phyloP scores from a whole-genome alignment of 2,797 vertebrate species.

The Hozukius guyotensis region DNA sequence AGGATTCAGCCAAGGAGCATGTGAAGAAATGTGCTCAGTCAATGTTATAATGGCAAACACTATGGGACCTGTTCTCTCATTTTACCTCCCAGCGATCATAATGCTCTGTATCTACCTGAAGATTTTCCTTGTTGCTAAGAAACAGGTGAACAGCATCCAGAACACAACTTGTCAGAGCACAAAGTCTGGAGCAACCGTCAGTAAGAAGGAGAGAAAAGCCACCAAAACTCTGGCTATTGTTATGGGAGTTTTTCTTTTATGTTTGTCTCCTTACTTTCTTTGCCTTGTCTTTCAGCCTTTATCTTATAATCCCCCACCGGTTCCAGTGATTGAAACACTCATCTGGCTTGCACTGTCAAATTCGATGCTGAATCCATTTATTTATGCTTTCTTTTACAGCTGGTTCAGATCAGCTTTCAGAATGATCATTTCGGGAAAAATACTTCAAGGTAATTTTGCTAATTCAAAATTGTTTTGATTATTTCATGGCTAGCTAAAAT shows the following conservation, averaged over 20 bases:
- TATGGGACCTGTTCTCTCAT: conserved; percentile 44
- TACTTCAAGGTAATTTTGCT: conserved; percentile 9
- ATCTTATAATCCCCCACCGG: conserved; percentile 66
- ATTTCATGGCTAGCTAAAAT: too few relatives aligned
- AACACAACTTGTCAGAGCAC: background rate
- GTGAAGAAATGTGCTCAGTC: background rate
- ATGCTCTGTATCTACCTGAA: conserved; percentile 88
- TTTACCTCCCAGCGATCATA: conserved; percentile 85
- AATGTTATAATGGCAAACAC: background rate
- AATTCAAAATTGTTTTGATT: conserved; percentile 11
- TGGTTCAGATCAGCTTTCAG: conserved; percentile 84
- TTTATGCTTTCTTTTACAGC: conserved; percentile 90
- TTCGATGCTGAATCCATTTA: conserved; percentile 87
- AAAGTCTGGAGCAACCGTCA: conserved; percentile 48
- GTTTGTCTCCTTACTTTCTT: conserved; percentile 87
- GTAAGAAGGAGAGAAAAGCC: conserved; percentile 83
- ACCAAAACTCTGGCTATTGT: conserved; percentile 85
- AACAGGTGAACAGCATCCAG: conserved; percentile 83
- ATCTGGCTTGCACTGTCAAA: conserved; percentile 86
- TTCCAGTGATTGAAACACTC: conserved; percentile 76
- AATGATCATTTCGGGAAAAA: conserved; percentile 39
- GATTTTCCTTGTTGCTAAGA: conserved; percentile 86
- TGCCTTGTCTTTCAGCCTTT: conserved; percentile 79
- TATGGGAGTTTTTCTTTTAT: conserved; percentile 86
- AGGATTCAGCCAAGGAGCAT: conserved; percentile 60